Base-by-base conservation (phyloP, 1,140 invertebrate genomes). In the Heliconius eleuchia region DNA sequence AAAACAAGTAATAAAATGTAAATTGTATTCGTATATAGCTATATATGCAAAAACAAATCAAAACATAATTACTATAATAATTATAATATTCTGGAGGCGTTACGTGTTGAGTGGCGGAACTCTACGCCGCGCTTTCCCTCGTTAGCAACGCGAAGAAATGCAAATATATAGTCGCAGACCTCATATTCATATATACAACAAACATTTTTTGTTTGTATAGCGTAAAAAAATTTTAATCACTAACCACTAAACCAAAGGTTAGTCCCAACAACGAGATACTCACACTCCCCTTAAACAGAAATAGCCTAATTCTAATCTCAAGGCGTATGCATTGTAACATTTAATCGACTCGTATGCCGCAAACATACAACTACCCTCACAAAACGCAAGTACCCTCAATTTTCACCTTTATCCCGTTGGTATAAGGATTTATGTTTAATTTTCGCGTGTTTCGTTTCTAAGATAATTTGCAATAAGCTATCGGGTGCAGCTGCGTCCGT, bases 381-480 rank as follows among this genome's bases (percentile, higher is more conserved):
- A 70, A 71, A 79, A 79, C 74, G 1, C 27, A 42, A 60, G 70
- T 71, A 46, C 27, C 55, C 75, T 55, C 83, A 42, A 91, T 77
- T 81, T 78, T 81, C 75, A 42, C 80, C 86, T 77, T 84, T 89
- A 87, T 76, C 70, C 16, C 42, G 19, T 55, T 2, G 52, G 16
- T 9, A 78, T 85, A 84, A 75, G 34, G 82, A 50, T 71, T 72
- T 39, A 82, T 73, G 71, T 74, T 71, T 66, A 52, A 76, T 60
- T 71, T 71, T n/a, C 73, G 70, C 74, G 80, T 72, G 84, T 81
- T 88, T 81, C 81, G 72, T 84, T 86, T 86, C 87, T 79, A 71
- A 81, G 80, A 80, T 87, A 91, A 89, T 91, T 90, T 85, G 89
- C 88, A 91, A 91, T 93, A 92, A 92, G 91, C 86, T 92, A 91